Evolutionary conservation across 2,797 vertebrate species (phyloP), one percentile per base, ranked within the genome.

Genomic region (Sardinella longiceps): DNA sequence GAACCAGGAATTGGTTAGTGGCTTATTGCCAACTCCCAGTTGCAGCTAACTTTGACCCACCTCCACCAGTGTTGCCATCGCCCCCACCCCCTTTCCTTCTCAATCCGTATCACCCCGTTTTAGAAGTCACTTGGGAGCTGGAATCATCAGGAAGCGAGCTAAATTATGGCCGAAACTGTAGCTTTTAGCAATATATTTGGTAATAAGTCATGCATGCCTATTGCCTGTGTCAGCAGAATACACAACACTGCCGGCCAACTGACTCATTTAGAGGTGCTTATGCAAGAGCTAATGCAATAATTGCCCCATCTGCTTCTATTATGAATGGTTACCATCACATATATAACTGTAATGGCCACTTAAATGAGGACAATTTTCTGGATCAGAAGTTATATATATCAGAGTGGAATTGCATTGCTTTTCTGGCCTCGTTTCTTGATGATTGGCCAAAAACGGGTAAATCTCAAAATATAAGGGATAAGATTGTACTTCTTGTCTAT

Each of bases 211-310:
- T 7, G 30, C 30, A 39, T 7, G 30, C 30, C 7, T 74, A 74
- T 37, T 39, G 70, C 33, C 33, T 77, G 33, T 77, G 70, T 77
- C 70, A 70, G 66, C 66, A 70, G 66, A 70, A 70, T 12, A 66
- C 28, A 74, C 60, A 74, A 9, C 20, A 77, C 18, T 20, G 70
- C 20, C 37, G 14, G 15, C 70, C 37, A 77, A 23, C 37, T 23
- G 70, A 43, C 70, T 43, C 70, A 23, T 77, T 43, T 43, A 3
- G 33, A 77, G 33, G 70, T 18, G 39, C 70, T 77, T 77, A 77
- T 77, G 70, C 33, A 43, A 23, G 70, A 37, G 33, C 70, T 43
- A 39, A 77, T 77, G 18, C 70, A 39, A 20, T 77, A 39, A 77
- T 77, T 43, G 70, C 70, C 18, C 70, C 70, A 77, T 77, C 70